Percentiles rank a stretch among this genome's conserved stretches.
Conservation (phyloP, 2,797 vertebrate species). For the Ceyx erithaca region DNA sequence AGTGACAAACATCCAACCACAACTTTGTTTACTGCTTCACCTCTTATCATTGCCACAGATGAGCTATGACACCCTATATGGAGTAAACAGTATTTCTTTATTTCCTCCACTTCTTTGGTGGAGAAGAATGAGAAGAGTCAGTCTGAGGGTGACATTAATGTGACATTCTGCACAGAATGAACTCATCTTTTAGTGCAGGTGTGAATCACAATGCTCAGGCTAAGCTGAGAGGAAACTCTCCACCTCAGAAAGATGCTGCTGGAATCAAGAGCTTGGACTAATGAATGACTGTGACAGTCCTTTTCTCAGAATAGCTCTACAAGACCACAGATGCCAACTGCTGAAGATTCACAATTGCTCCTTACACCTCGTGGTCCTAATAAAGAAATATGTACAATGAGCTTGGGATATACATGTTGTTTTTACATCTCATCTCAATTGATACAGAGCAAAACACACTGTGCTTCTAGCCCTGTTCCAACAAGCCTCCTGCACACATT, state of each 20-base stretch:
- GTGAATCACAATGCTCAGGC: neutral
- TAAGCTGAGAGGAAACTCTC: neutral
- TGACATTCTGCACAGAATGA: neutral
- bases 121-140: neutral
- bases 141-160: neutral
- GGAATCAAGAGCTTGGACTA: neutral
- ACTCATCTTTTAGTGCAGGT: neutral
- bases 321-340: neutral
- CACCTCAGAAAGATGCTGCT: neutral
- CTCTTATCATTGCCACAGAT: neutral
- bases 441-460: neutral
- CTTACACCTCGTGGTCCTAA: neutral
- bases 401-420: rapidly evolving
- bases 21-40: neutral
- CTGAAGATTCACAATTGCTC: neutral
- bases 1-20: neutral
- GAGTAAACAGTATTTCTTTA: rapidly evolving
- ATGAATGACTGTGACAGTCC: neutral
- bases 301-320: neutral
- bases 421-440: neutral
- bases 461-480: neutral
- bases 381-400: neutral
- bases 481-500: neutral
- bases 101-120: neutral
- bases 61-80: neutral